Evolutionary conservation across 2,113 vertebrate genomes (phyloP).

Genomic region (Epinephelus moara): DNA sequence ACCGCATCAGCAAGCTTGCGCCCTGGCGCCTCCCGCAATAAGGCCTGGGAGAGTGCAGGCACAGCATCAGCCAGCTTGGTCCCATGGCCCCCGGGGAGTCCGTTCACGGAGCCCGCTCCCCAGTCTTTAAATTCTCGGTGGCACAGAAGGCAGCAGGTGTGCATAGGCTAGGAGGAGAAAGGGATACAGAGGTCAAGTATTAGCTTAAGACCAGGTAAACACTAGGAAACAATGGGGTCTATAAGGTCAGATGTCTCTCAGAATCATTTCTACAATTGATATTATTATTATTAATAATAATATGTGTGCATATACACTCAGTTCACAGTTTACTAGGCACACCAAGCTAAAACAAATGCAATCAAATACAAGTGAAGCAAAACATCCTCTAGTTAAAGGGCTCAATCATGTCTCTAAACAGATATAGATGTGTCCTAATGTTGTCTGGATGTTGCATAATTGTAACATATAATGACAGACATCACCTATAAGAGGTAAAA

Average conservation of each 20-base stretch:
- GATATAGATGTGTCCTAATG: not conserved
- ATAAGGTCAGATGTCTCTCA: not conserved
- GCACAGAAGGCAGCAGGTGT: conserved; percentile 98
- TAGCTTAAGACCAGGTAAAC: not conserved
- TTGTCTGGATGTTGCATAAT: not conserved
- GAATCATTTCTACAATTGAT: too few species aligned
- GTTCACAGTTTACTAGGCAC: not conserved
- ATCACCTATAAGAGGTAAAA: not conserved
- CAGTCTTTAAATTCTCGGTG: conserved; percentile 98
- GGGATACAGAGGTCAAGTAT: conserved; percentile 37
- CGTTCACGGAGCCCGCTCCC: conserved; percentile 91
- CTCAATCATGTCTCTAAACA: not conserved
- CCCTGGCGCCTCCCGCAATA: conserved; percentile 91
- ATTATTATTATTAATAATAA: too few species aligned
- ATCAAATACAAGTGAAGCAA: not conserved
- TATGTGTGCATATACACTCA: not conserved
- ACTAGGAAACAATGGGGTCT: not conserved
- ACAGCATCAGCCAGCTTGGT: conserved; percentile 91
- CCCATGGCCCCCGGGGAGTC: conserved; percentile 89
- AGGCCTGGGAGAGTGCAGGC: conserved; percentile 94
- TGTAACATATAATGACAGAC: not conserved
- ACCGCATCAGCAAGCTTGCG: conserved; percentile 93
- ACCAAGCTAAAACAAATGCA: not conserved
- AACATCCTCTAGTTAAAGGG: not conserved
- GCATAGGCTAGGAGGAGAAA: conserved; percentile 87